Base-by-base conservation (phyloP, 2,888 invertebrate genomes). In the Coenonympha arcania region DNA sequence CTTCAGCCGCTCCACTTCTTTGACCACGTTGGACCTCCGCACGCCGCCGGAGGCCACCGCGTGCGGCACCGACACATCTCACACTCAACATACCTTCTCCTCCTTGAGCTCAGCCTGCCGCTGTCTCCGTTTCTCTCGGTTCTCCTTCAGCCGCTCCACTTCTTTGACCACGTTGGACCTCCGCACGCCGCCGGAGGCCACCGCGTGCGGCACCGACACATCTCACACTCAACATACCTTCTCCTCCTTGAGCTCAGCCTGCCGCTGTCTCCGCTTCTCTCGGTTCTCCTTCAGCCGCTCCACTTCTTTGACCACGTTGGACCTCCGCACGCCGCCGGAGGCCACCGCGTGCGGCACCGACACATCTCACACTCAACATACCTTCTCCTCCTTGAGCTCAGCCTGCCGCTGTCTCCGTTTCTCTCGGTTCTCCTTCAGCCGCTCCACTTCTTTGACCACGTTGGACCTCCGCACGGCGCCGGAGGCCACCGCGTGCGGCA, bases 201-300 rank as follows among this genome's bases (percentile, higher is more conserved):
- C n/a, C n/a, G n/a, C n/a, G n/a, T n/a, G n/a, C n/a, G n/a, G n/a
- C n/a, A n/a, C n/a, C n/a, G n/a, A n/a, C n/a, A n/a, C n/a, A n/a
- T n/a, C n/a, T n/a, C n/a, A n/a, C n/a, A 4, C 3, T 11, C 5
- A 20, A 20, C 22, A 15, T 24, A 79, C 86, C 81, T 96, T 96
- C 71, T 96, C 96, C 68, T 95, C 95, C 69, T 96, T 95, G 46
- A 95, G 90, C 76, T 96, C 96, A 0, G 95, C 96, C 79, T 97
- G 97, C 41, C 95, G 87, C 64, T 95, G 95, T 47, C 99, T 89
- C 53, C 99, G 85, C 81, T 98, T 98, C 79, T 99, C 98, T 2
- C 99, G 87, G 76, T 98, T 96, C 86, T 96, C 96, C 88, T 98
- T 96, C 62, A 99, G 89, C 66, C 94, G 91, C 81, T 99, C 99